Percentiles rank a stretch among this genome's conserved stretches.
phyloP scores from a whole-genome alignment of 2,113 vertebrate genomes.

The Tychaedon coryphoeus region DNA sequence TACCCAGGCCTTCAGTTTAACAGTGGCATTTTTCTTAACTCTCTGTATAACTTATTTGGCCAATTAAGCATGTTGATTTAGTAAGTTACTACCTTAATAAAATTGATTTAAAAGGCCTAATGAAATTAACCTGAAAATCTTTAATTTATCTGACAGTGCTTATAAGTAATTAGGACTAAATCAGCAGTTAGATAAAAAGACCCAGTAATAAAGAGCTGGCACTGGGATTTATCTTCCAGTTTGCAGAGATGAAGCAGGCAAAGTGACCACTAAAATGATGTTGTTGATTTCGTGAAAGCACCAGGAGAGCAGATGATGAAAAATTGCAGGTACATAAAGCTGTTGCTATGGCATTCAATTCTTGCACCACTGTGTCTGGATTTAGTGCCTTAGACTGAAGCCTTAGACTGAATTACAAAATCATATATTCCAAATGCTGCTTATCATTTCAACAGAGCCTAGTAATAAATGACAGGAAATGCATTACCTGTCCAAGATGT shows the following conservation, averaged over 20 bases:
- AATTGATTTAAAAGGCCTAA: neutral
- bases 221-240: neutral
- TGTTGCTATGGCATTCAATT: constrained; percentile 35
- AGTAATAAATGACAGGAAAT: constrained; percentile 13
- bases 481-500: neutral
- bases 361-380: neutral
- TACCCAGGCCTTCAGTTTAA: neutral
- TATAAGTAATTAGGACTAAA: constrained; percentile 4
- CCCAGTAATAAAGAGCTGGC: neutral
- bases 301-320: constrained; percentile 16
- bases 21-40: neutral
- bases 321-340: constrained; percentile 41
- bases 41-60: neutral
- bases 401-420: constrained; percentile 21
- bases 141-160: constrained; percentile 21
- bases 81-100: constrained; percentile 10
- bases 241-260: neutral
- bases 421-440: constrained; percentile 38
- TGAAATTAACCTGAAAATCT: constrained; percentile 26
- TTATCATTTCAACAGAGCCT: constrained; percentile 31
- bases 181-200: constrained; percentile 6
- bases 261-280: constrained; percentile 23
- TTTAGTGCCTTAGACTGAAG: constrained; percentile 23
- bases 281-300: neutral
- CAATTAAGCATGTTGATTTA: constrained; percentile 3